phyloP scores from a whole-genome alignment of 2,113 vertebrate genomes.

The Hylia prasina region DNA sequence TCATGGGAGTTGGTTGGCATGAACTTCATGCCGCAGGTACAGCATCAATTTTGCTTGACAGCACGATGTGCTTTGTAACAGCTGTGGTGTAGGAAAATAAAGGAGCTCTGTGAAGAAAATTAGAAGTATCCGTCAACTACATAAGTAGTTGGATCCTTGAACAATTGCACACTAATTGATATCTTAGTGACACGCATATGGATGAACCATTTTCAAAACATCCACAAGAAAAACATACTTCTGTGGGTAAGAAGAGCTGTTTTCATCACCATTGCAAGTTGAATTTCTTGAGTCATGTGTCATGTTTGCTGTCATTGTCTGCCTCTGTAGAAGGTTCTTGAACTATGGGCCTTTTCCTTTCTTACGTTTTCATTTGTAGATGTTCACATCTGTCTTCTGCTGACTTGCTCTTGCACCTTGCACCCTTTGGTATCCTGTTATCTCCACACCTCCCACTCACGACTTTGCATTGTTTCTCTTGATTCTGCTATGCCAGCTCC shows the following conservation, averaged over 20 bases:
- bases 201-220: neutral
- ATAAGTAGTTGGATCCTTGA: neutral
- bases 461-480: neutral
- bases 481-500: neutral
- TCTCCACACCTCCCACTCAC: neutral
- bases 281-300: neutral
- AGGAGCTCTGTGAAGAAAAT: neutral
- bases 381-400: neutral
- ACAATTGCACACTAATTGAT: neutral
- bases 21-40: neutral
- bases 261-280: neutral
- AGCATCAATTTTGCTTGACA: neutral
- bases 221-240: neutral
- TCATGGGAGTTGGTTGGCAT: neutral
- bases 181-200: neutral
- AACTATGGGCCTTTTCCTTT: neutral
- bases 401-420: neutral
- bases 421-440: neutral
- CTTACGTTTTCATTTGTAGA: neutral
- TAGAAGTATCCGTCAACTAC: neutral
- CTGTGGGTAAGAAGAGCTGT: neutral
- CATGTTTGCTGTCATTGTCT: neutral
- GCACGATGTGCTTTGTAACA: neutral
- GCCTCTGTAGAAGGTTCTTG: neutral
- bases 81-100: neutral